Conservation (phyloP, 1,140 invertebrate genomes). For the Drosophila ercepeae region DNA sequence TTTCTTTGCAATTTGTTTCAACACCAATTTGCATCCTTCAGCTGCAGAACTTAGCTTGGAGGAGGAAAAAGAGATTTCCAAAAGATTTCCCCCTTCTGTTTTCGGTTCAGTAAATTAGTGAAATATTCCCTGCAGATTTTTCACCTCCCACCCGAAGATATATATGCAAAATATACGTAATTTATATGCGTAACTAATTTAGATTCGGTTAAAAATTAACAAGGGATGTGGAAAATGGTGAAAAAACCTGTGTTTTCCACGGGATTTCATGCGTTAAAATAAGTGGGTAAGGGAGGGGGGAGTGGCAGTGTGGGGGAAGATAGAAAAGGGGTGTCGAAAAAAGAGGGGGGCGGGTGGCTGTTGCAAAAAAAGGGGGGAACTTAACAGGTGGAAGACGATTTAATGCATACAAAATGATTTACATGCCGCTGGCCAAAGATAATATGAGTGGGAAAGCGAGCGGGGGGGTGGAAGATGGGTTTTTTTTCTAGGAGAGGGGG, state of each 20-base stretch:
- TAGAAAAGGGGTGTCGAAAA: too few species aligned
- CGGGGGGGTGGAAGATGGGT: slow-evolving; percentile 10
- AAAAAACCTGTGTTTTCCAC: background rate
- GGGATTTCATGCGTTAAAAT: slow-evolving; percentile 21
- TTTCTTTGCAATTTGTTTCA: background rate
- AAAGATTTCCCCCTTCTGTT: background rate
- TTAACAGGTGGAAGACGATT: slow-evolving; percentile 67
- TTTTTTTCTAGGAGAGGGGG: background rate
- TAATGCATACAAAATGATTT: slow-evolving; percentile 83
- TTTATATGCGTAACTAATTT: slow-evolving; percentile 44
- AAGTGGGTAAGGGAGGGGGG: slow-evolving; percentile 13
- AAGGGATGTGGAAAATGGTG: background rate
- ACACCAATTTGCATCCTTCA: background rate
- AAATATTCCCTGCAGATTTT: slow-evolving; percentile 6
- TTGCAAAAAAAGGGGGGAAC: background rate
- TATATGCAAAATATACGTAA: background rate
- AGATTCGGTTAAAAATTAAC: slow-evolving; percentile 46
- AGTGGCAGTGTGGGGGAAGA: too few species aligned
- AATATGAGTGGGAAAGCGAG: slow-evolving; percentile 52
- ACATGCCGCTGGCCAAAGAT: slow-evolving; percentile 80
- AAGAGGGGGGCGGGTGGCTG: background rate
- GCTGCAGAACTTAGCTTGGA: background rate
- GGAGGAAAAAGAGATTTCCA: too few species aligned
- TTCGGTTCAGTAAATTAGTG: slow-evolving; percentile 43
- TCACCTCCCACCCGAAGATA: background rate